Conservation (phyloP, 1,140 invertebrate species). For the Drosophila subpulchrella region DNA sequence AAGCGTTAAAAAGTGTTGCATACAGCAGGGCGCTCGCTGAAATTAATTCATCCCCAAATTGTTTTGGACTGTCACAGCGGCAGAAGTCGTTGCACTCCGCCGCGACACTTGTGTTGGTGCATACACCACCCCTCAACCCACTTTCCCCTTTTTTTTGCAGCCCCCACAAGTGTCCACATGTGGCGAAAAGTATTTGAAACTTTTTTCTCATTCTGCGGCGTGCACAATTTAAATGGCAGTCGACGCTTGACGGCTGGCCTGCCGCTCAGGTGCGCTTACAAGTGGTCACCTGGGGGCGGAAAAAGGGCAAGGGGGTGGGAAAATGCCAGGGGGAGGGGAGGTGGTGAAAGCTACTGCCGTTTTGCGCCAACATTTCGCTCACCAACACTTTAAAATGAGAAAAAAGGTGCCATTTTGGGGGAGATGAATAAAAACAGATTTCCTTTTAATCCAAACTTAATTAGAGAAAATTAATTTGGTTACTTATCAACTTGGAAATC, state of each 20-base stretch:
- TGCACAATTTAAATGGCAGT: conserved; percentile 77
- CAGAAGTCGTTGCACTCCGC: conserved; percentile 72
- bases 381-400: conserved; percentile 73
- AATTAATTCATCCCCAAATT: conserved; percentile 62
- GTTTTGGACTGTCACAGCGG: conserved; percentile 56
- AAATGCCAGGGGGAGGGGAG: not conserved
- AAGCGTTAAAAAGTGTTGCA: conserved; percentile 34
- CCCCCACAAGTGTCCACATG: conserved; percentile 71
- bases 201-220: conserved; percentile 53
- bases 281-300: conserved; percentile 65
- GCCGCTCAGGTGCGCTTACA: conserved; percentile 73
- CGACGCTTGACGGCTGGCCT: conserved; percentile 59
- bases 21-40: conserved; percentile 20
- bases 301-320: not conserved
- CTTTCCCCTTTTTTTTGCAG: not conserved
- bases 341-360: conserved; percentile 11
- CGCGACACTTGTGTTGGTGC: conserved; percentile 24
- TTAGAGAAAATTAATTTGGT: not conserved
- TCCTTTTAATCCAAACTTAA: conserved; percentile 10
- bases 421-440: conserved; percentile 1
- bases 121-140: not conserved
- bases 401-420: conserved; percentile 5
- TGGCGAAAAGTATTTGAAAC: conserved; percentile 59
- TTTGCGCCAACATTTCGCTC: conserved; percentile 58
- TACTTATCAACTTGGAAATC: not conserved